Conservation (phyloP, 2,888 invertebrate species). For the Chouioia cunea region DNA sequence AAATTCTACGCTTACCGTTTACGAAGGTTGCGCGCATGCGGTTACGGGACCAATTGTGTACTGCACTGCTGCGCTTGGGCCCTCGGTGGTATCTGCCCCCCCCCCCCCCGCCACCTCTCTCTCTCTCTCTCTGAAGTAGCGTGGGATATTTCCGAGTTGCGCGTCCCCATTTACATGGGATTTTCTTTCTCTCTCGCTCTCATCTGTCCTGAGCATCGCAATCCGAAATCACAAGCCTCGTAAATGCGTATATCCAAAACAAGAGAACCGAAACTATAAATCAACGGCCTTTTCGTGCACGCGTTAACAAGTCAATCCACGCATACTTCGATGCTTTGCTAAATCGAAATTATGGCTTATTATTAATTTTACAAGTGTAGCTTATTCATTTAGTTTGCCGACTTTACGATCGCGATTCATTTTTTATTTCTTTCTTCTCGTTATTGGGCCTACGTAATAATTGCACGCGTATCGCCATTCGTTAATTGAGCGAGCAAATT, state of each 20-base stretch:
- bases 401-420: slow-evolving; percentile 12
- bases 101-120: too few species aligned
- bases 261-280: slow-evolving; percentile 17
- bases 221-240: slow-evolving; percentile 33
- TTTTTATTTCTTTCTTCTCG: neutral
- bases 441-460: neutral
- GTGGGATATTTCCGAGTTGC: slow-evolving; percentile 40
- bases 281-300: slow-evolving; percentile 37
- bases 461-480: neutral
- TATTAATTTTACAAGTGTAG: neutral
- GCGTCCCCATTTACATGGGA: slow-evolving; percentile 12
- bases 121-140: neutral
- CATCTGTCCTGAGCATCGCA: slow-evolving; percentile 1
- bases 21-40: too few species aligned
- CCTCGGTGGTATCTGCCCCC: too few species aligned
- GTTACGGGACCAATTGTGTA: slow-evolving; percentile 16
- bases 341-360: slow-evolving; percentile 36
- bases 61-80: neutral
- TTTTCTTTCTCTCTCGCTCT: neutral
- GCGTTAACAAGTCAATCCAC: slow-evolving; percentile 43
- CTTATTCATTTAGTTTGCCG: neutral
- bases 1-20: neutral
- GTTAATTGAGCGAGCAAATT: too few species aligned
- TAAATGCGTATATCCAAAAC: slow-evolving; percentile 13
- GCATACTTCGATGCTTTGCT: slow-evolving; percentile 29